Evolutionary conservation across 2,797 vertebrate genomes (phyloP).

Genomic region (Sparidentex hasta): DNA sequence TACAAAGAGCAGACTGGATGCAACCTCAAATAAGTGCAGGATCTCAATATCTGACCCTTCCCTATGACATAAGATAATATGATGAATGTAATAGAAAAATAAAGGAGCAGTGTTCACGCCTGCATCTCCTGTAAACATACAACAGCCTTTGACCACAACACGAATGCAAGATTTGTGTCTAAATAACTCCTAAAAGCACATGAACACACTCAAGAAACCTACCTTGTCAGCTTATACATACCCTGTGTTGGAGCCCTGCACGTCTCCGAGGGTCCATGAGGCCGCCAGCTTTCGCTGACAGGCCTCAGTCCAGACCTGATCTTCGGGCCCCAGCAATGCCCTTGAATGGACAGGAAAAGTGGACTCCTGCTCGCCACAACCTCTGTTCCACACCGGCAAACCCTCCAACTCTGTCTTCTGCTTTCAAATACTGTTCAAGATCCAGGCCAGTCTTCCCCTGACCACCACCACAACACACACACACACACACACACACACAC

Average conservation of each 20-base stretch:
- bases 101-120: not conserved
- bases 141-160: slow-evolving; percentile 8
- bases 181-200: not conserved
- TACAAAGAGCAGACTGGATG: not conserved
- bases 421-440: slow-evolving; percentile 45
- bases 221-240: slow-evolving; percentile 80
- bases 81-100: not conserved
- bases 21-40: slow-evolving; percentile 2
- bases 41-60: not conserved
- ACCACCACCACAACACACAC: slow-evolving; percentile 56
- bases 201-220: slow-evolving; percentile 37
- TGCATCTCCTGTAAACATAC: slow-evolving; percentile 15
- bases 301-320: slow-evolving; percentile 63
- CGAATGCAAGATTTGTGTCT: not conserved
- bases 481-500: slow-evolving; percentile 14
- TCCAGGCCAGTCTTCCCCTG: slow-evolving; percentile 66
- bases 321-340: slow-evolving; percentile 69
- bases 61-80: not conserved
- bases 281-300: slow-evolving; percentile 49
- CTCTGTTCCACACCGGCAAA: slow-evolving; percentile 57
- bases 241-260: slow-evolving; percentile 53
- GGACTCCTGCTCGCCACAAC: slow-evolving; percentile 39
- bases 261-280: slow-evolving; percentile 70
- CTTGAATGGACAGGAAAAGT: slow-evolving; percentile 84
- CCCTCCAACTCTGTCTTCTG: slow-evolving; percentile 40